These are phyloP conservation scores for Microcebus ravelobensis DNA, from an alignment of 2,113 vertebrate genomes.

Conservation along the genomic window DNA sequence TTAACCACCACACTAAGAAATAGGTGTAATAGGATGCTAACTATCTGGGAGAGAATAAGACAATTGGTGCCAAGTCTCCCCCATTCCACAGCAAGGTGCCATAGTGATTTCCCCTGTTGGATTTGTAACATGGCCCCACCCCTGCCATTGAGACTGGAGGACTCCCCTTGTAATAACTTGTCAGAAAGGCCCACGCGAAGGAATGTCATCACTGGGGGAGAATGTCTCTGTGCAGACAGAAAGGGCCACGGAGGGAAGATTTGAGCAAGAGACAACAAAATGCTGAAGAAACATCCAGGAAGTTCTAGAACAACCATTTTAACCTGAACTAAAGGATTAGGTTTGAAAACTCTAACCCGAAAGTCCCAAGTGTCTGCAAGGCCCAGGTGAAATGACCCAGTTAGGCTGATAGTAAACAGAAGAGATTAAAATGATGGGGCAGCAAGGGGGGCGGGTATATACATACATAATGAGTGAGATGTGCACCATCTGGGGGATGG, in stretches of 20 bases:
- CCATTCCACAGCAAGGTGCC: not conserved
- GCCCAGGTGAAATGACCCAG: not conserved
- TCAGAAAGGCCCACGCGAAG: not conserved
- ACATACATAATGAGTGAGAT: too few relatives aligned
- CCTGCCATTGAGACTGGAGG: not conserved
- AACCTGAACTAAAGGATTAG: not conserved
- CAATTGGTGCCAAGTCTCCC: not conserved
- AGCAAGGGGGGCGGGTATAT: not conserved
- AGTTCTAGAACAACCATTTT: not conserved
- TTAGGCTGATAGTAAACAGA: not conserved
- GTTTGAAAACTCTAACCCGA: not conserved
- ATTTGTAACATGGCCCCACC: not conserved
- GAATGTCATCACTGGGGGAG: not conserved
- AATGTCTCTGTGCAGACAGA: slow-evolving; percentile 17
- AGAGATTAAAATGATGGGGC: not conserved
- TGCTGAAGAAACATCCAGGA: not conserved
- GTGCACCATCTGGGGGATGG: too few relatives aligned
- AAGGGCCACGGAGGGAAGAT: not conserved
- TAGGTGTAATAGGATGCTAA: not conserved
- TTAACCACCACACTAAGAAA: not conserved
- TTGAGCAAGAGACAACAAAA: slow-evolving; percentile 5
- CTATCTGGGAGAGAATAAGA: not conserved
- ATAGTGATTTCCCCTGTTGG: not conserved
- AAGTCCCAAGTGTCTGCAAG: not conserved
- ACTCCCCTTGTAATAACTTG: not conserved